These are phyloP conservation scores for Remorina albescens DNA, from an alignment of 2,797 vertebrate genomes.

Conservation along the genomic window DNA sequence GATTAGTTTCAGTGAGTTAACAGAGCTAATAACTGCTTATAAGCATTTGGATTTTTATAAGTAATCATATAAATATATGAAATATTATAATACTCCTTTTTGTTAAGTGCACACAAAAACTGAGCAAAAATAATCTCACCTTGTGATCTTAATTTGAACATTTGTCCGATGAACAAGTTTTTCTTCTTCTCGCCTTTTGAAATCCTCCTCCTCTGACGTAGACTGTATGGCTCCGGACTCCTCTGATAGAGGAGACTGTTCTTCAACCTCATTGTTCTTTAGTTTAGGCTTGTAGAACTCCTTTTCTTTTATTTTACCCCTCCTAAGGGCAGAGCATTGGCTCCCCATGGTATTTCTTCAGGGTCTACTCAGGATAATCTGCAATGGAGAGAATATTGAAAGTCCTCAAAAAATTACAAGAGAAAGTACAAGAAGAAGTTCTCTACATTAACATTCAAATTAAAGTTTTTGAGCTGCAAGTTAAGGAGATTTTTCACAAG, in stretches of 20 bases:
- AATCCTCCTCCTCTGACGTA: not conserved
- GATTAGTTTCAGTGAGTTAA: not conserved
- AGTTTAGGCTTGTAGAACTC: not conserved
- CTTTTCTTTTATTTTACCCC: not conserved
- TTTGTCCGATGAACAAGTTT: rapidly evolving
- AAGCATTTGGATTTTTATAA: not conserved
- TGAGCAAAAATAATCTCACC: no score
- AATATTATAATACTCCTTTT: no score
- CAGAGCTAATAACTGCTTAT: not conserved
- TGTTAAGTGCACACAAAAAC: no score
- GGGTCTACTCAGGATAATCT: not conserved
- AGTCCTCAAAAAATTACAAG: not conserved
- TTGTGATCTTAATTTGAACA: not conserved
- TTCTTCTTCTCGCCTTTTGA: not conserved
- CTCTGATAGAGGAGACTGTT: not conserved
- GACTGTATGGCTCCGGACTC: rapidly evolving
- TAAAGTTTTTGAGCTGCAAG: not conserved
- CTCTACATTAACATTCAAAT: not conserved
- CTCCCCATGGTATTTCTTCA: slow-evolving; percentile 16
- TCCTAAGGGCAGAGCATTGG: not conserved
- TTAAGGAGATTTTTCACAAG: not conserved
- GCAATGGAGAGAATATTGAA: slow-evolving; percentile 8
- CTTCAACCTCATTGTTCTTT: not conserved
- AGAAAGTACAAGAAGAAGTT: not conserved
- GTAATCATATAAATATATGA: no score